phyloP scores from a whole-genome alignment of 2,888 invertebrate genomes.

The Yponomeuta sedellus region DNA sequence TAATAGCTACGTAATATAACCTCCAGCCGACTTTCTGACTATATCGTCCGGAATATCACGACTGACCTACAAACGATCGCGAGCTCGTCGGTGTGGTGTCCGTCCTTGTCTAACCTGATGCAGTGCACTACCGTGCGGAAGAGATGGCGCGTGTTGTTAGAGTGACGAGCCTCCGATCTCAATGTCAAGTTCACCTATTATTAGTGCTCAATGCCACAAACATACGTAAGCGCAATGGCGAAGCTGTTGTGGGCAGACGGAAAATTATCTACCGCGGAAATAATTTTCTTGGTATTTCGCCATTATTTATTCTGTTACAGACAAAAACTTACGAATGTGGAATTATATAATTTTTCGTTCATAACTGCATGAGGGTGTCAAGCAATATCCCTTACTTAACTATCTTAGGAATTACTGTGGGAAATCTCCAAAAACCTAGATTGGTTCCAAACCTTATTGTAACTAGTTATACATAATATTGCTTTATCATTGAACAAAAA shows the following conservation, averaged over 20 bases:
- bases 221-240: constrained; percentile 61
- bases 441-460: too few relatives aligned
- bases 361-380: background rate
- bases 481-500: background rate
- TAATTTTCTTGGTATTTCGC: constrained; percentile 16
- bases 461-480: background rate
- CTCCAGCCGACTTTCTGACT: constrained; percentile 75
- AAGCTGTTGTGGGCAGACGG: constrained; percentile 42
- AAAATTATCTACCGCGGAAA: constrained; percentile 30
- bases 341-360: background rate
- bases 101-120: constrained; percentile 51
- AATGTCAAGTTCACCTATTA: constrained; percentile 77
- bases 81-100: constrained; percentile 46
- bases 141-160: constrained; percentile 59
- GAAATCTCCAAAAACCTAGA: too few relatives aligned
- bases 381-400: background rate
- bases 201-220: constrained; percentile 74
- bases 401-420: background rate
- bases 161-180: constrained; percentile 74
- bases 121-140: constrained; percentile 38
- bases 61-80: constrained; percentile 73
- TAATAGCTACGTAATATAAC: constrained; percentile 65
- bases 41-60: constrained; percentile 72
- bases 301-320: background rate
- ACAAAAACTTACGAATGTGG: background rate